Conservation (phyloP, 2,888 invertebrate genomes). For the Drepanosiphum platanoidis region DNA sequence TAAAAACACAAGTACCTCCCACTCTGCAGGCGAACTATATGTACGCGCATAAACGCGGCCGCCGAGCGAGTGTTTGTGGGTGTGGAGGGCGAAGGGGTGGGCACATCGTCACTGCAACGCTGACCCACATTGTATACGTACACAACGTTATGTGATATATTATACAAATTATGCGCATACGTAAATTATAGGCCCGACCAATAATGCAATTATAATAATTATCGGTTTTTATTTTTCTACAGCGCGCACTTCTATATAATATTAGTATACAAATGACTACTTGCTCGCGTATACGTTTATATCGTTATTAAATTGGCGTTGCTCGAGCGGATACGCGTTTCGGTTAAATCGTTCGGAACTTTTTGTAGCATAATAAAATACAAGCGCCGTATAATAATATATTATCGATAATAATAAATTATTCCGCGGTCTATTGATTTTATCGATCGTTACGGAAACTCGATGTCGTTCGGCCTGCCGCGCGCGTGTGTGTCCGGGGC, state of each 20-base stretch:
- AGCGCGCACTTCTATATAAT: no score
- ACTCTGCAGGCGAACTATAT: no score
- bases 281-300: background rate
- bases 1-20: constrained; percentile 46
- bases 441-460: background rate
- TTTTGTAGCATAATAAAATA: background rate
- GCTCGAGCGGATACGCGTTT: background rate
- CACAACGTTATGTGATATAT: no score
- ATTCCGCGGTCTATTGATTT: background rate
- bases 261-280: no score
- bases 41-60: constrained; percentile 9
- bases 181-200: background rate
- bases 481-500: background rate
- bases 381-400: background rate
- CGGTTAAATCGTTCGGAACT: background rate
- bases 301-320: background rate
- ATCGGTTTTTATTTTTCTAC: no score
- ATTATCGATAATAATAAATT: no score
- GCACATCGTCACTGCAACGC: background rate
- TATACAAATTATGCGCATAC: background rate
- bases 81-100: background rate
- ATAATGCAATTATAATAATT: background rate
- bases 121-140: constrained; percentile 43
- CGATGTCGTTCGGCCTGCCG: background rate
- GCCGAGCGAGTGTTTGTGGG: background rate